These are phyloP conservation scores for Tanypteryx hageni DNA, from an alignment of 2,888 invertebrate genomes.

Conservation along the genomic window DNA sequence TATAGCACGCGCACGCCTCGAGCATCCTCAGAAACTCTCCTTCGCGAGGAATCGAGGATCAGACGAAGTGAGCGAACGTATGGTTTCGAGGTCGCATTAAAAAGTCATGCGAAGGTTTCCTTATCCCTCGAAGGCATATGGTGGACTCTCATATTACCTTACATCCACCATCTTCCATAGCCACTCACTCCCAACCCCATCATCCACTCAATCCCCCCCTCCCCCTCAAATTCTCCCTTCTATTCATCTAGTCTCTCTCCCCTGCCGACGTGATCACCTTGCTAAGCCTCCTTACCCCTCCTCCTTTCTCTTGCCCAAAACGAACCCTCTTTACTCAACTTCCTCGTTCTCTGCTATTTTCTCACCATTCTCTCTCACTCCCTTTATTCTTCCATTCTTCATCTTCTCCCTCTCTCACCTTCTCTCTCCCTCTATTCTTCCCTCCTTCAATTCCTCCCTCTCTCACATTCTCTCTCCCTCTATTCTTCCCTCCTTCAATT, in stretches of 20 bases:
- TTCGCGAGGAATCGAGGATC: no score
- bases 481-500: not conserved
- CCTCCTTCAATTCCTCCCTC: not conserved
- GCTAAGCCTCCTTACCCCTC: no score
- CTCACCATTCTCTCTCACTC: not conserved
- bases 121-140: not conserved
- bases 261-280: not conserved
- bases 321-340: not conserved
- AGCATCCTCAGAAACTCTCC: no score
- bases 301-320: not conserved
- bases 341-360: not conserved
- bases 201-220: not conserved
- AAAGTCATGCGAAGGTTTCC: constrained; percentile 22
- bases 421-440: not conserved
- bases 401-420: not conserved
- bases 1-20: no score
- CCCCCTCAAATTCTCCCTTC: not conserved
- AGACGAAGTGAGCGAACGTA: not conserved
- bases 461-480: not conserved
- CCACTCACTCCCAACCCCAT: not conserved
- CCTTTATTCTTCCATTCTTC: not conserved
- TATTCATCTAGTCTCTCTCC: not conserved
- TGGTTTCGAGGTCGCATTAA: not conserved
- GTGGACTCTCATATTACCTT: not conserved
- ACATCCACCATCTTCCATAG: not conserved